phyloP scores from a whole-genome alignment of 1,140 invertebrate genomes.

The Zaprionus lachaisei region DNA sequence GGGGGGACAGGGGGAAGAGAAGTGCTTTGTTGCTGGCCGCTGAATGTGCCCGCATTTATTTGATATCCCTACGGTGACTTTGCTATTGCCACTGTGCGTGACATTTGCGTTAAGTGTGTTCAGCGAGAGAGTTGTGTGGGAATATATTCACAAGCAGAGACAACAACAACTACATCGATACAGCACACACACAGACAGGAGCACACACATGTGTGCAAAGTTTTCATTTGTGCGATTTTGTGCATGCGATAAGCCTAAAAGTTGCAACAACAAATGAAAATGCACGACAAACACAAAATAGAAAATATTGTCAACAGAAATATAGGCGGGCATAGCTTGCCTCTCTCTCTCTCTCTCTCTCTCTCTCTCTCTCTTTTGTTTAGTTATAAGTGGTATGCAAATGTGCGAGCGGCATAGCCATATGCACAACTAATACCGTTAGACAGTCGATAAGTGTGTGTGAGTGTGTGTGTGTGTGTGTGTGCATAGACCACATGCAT shows the following conservation, averaged over 20 bases:
- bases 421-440: slow-evolving; percentile 35
- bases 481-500: background rate
- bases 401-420: slow-evolving; percentile 61
- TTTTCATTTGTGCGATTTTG: slow-evolving; percentile 70
- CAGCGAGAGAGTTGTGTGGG: slow-evolving; percentile 60
- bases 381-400: background rate
- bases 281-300: slow-evolving; percentile 55
- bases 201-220: slow-evolving; percentile 35
- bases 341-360: slow-evolving; percentile 4
- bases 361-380: slow-evolving; percentile 1
- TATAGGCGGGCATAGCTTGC: slow-evolving; percentile 26
- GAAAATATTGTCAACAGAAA: slow-evolving; percentile 58
- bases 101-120: slow-evolving; percentile 77
- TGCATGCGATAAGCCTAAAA: slow-evolving; percentile 54
- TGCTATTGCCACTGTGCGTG: slow-evolving; percentile 75
- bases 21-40: slow-evolving; percentile 32
- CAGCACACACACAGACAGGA: background rate
- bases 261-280: slow-evolving; percentile 73
- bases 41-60: slow-evolving; percentile 76
- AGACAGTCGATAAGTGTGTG: background rate
- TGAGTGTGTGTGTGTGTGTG: background rate
- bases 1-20: background rate
- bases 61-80: slow-evolving; percentile 74
- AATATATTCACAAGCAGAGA: slow-evolving; percentile 49
- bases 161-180: slow-evolving; percentile 8